Base-by-base conservation (phyloP, 2,888 invertebrate genomes). In the Amphipoea oculea region DNA sequence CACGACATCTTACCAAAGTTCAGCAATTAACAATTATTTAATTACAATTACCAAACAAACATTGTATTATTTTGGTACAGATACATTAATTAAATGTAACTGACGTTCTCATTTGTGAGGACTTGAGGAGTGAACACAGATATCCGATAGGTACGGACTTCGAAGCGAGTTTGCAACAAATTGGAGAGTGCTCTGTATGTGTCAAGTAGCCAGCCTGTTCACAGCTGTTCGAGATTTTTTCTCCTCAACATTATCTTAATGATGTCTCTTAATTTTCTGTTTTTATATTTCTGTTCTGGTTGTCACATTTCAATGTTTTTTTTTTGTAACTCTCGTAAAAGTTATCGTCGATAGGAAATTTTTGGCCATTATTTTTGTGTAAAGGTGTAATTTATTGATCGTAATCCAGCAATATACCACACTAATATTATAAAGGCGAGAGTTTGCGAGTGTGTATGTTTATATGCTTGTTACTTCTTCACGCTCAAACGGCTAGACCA, bases 181-280 rank as follows among this genome's bases (percentile, higher is more conserved):
- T 91, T 92, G 92, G 92, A 92, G 91, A 75, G 84, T 84, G 65
- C 92, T 90, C 76, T 88, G 87, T 87, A 85, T 90, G 89, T 91
- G 90, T 91, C 92, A 88, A 92, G 92, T 83, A 87, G 84, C 78
- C 74, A 73, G 83, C 80, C 82, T 87, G 85, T 89, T 89, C 88
- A 72, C 80, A 83, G 83, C 45, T 76, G 79, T 88, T 90, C 87
- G 85, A 85, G 84, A 83, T 85, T 85, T 89, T 89, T 88, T 84
- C 76, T 74, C 76, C 88, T 86, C 77, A 86, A 78, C 83, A 86
- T 89, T 87, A 85, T 89, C 85, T 76, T 90, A 90, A 89, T 88
- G 86, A 90, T 81, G 86, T 84, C 84, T 79, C 74, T 80, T 89
- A 85, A 89, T 88, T 83, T 78, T 73, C 12, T 78, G 42, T 79